Evolutionary conservation across 2,113 vertebrate species (phyloP).

Genomic region (Corythoichthys haematopterus): DNA sequence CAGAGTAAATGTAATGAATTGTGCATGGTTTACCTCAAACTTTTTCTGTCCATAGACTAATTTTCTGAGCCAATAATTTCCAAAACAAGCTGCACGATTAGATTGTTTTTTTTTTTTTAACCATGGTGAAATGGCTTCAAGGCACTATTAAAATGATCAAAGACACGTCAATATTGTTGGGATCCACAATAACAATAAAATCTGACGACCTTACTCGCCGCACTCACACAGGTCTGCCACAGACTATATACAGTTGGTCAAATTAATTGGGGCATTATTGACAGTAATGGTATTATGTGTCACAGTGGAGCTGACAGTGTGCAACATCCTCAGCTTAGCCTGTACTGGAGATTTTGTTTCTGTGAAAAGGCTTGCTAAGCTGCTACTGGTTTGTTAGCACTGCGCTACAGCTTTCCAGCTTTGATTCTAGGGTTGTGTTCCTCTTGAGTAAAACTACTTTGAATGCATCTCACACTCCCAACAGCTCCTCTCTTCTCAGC

Average conservation of each 20-base stretch:
- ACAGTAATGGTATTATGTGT: neutral
- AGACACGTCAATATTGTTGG: neutral
- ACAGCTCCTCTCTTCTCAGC: constrained; percentile 29
- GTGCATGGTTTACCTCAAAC: too few relatives aligned
- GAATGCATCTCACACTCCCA: constrained; percentile 43
- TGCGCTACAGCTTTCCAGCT: neutral
- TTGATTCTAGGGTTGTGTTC: neutral
- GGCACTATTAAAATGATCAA: neutral
- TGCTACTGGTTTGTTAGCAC: neutral
- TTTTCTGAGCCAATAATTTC: neutral
- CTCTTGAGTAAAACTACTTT: constrained; percentile 42
- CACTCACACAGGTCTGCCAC: neutral
- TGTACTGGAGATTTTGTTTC: neutral
- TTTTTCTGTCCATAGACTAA: neutral
- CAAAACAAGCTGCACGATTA: neutral
- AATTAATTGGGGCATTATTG: neutral
- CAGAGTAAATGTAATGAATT: too few relatives aligned
- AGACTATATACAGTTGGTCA: neutral
- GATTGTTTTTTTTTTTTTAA: neutral
- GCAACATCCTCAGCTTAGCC: neutral
- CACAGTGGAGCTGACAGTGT: neutral
- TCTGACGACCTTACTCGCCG: neutral
- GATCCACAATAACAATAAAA: neutral
- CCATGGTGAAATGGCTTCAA: neutral
- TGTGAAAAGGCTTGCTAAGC: neutral